Percentiles rank a stretch among this genome's conserved stretches.
These are phyloP conservation scores for Boleophthalmus pectinirostris DNA, from an alignment of 2,113 vertebrate genomes.

Conservation along the genomic window DNA sequence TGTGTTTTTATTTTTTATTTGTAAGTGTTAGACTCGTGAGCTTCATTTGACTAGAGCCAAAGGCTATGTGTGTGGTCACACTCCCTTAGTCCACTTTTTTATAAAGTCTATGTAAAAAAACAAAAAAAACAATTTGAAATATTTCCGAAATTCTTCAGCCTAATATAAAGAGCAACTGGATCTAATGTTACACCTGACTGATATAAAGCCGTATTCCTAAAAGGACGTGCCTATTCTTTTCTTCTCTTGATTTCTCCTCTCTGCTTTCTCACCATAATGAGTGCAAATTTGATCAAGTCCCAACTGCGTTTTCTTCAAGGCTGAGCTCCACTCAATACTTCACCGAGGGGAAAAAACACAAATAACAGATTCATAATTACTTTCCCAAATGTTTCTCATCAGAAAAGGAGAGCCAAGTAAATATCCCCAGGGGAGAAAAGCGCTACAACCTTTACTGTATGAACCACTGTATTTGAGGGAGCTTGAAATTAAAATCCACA, in stretches of 20 bases:
- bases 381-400: slow-evolving; percentile 20
- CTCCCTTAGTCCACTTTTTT: too few relatives aligned
- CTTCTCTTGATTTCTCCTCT: slow-evolving; percentile 39
- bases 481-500: slow-evolving; percentile 7
- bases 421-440: slow-evolving; percentile 26
- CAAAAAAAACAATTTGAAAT: too few relatives aligned
- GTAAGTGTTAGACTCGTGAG: too few relatives aligned
- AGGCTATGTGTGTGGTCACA: too few relatives aligned
- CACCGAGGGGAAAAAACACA: slow-evolving; percentile 38
- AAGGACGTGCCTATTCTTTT: slow-evolving; percentile 30
- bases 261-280: slow-evolving; percentile 28
- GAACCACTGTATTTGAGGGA: slow-evolving; percentile 6
- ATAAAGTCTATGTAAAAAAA: too few relatives aligned
- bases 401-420: slow-evolving; percentile 20
- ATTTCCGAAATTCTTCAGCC: too few relatives aligned
- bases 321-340: slow-evolving; percentile 44
- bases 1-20: too few relatives aligned
- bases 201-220: not conserved
- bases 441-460: slow-evolving; percentile 11
- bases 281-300: slow-evolving; percentile 39
- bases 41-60: too few relatives aligned
- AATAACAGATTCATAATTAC: slow-evolving; percentile 56
- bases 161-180: not conserved
- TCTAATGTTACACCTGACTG: not conserved
- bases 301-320: slow-evolving; percentile 40